Evolutionary conservation across 2,888 invertebrate species (phyloP).

Genomic region (Acanthosepion esculentum): DNA sequence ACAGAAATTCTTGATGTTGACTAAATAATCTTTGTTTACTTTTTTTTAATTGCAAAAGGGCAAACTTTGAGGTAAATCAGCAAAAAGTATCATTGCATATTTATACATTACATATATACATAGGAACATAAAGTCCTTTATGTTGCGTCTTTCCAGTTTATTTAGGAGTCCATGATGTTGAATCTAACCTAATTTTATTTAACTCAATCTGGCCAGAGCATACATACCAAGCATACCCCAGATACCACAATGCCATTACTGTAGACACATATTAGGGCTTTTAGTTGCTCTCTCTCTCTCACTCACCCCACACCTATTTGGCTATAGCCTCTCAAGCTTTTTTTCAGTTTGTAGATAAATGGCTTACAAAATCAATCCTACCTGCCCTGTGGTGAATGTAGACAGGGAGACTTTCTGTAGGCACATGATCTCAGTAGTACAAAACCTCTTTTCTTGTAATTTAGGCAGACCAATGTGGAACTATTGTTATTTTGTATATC

Average conservation of each 20-base stretch:
- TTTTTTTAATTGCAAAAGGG: too few relatives aligned
- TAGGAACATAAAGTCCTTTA: background rate
- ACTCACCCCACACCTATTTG: background rate
- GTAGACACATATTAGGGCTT: background rate
- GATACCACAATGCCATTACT: background rate
- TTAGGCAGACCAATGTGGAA: background rate
- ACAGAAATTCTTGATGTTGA: too few relatives aligned
- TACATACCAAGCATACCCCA: background rate
- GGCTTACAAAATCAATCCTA: background rate
- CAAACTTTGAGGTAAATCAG: too few relatives aligned
- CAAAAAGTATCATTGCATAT: background rate
- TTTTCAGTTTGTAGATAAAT: background rate
- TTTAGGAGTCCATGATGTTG: background rate
- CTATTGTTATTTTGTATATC: background rate
- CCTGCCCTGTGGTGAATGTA: background rate
- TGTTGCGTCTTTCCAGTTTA: background rate
- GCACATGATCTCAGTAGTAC: background rate
- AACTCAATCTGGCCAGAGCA: slow-evolving; percentile 7
- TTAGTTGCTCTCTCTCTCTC: background rate
- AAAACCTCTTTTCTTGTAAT: background rate
- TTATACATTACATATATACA: background rate
- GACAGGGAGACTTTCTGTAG: background rate
- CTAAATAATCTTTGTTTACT: too few relatives aligned
- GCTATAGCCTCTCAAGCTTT: background rate
- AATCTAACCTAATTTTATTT: slow-evolving; percentile 10